Conservation (phyloP, 2,797 vertebrate species). For the Psittacula derbiana region DNA sequence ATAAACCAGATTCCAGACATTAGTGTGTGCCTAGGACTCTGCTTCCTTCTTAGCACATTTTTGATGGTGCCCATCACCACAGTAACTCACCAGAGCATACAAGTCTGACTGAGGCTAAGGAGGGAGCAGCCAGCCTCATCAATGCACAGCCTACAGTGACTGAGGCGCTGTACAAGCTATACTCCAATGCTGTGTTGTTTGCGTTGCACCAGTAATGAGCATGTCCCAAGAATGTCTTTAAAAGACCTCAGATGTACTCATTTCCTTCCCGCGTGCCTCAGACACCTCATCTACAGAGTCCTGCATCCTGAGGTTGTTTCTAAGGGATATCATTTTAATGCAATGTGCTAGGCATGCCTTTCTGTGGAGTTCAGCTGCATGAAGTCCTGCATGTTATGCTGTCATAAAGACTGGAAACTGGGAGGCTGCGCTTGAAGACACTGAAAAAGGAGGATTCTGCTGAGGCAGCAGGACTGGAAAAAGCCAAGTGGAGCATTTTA, state of each 20-base stretch:
- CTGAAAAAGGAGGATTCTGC: not conserved
- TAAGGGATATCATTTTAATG: not conserved
- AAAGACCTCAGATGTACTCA: constrained; percentile 8
- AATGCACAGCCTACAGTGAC: not conserved
- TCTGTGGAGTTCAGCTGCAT: not conserved
- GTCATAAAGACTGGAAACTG: not conserved
- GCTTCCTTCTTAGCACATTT: not conserved
- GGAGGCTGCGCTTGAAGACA: not conserved
- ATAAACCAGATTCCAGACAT: not conserved
- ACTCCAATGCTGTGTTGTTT: not conserved
- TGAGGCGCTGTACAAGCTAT: not conserved
- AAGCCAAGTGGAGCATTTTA: not conserved
- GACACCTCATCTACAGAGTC: not conserved
- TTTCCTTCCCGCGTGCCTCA: constrained; percentile 8
- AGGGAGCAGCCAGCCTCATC: not conserved
- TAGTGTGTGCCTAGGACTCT: not conserved
- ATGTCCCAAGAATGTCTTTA: not conserved
- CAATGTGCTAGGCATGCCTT: not conserved
- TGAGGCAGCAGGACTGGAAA: not conserved
- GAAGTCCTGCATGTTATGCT: not conserved
- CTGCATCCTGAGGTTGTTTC: not conserved
- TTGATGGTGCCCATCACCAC: not conserved
- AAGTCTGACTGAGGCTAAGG: not conserved
- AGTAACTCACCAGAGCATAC: not conserved
- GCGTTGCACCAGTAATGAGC: not conserved